Base-by-base conservation (phyloP, 2,797 vertebrate genomes). In the Limosa lapponica region DNA sequence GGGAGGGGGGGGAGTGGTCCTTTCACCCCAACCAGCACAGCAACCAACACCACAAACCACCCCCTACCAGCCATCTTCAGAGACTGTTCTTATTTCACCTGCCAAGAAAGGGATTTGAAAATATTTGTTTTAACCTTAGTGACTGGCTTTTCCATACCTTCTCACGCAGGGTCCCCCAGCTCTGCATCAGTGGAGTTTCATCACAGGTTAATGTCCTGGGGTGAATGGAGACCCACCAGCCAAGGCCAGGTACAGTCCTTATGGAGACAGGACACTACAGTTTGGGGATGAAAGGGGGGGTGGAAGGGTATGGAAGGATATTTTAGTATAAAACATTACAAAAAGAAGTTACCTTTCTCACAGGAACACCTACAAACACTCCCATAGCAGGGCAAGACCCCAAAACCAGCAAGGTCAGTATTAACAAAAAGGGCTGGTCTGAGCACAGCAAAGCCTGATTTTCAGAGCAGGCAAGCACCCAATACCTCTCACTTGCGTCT, bases 1-100 rank as follows among this genome's bases (percentile, higher is more conserved):
- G n/a, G n/a, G n/a, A n/a, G n/a, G n/a, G n/a, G n/a, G n/a, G 13
- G 16, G 22, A 74, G 25, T 0, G 0, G 46, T 16, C 43, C 70
- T 67, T 81, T 55, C 28, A 52, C 16, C 15, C 15, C 0, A 0
- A 12, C 37, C 37, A 61, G 44, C 10, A 13, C 27, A 67, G 43
- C 72, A 19, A 48, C 46, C 46, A 24, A 48, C 23, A 30, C 27
- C 4, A 2, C 10, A 59, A 85, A n/a, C 32, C 34, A 52, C 8
- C 15, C 13, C 32, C n/a, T 16, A 7, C 19, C 64, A 65, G 62
- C 74, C 62, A 13, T 1, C 0, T 24, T 75, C 66, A 44, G 44
- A 54, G 23, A 34, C 23, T 27, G 5, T 13, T 77, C 51, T 46
- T 44, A 4, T 30, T 72, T 67, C 37, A 24, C 25, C 46, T 37